Percentiles rank a stretch among this genome's conserved stretches.
phyloP scores from a whole-genome alignment of 2,113 vertebrate genomes.

The Fulmarus glacialis region DNA sequence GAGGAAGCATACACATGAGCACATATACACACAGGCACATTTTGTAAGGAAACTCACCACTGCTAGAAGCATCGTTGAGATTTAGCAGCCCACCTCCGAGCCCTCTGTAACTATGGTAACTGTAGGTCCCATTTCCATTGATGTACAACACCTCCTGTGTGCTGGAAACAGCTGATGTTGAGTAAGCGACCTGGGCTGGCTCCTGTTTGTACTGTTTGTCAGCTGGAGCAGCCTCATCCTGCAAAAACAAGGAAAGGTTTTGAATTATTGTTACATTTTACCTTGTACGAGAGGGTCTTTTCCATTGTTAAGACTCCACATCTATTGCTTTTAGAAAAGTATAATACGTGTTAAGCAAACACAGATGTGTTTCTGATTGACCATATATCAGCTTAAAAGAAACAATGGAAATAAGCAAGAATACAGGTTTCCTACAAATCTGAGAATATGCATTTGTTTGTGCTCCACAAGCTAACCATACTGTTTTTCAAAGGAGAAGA shows the following conservation, averaged over 20 bases:
- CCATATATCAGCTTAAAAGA: neutral
- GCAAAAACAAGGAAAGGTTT: constrained; percentile 41
- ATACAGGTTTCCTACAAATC: neutral
- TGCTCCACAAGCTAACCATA: neutral
- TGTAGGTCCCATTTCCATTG: constrained; percentile 86
- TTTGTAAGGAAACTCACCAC: constrained; percentile 75
- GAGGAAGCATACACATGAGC: neutral
- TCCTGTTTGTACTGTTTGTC: constrained; percentile 83
- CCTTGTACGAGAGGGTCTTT: neutral
- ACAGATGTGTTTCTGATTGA: neutral
- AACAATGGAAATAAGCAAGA: neutral
- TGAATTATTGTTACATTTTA: neutral
- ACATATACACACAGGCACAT: neutral
- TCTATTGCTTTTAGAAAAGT: neutral
- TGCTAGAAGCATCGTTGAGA: constrained; percentile 82
- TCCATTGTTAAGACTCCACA: neutral
- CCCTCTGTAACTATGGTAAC: constrained; percentile 87
- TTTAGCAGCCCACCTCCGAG: constrained; percentile 84
- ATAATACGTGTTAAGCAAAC: neutral
- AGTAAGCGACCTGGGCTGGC: constrained; percentile 78
- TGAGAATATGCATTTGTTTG: neutral
- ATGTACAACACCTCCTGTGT: constrained; percentile 86
- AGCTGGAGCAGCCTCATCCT: constrained; percentile 78
- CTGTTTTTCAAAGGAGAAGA: neutral
- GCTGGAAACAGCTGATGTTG: constrained; percentile 80